Conservation (phyloP, 2,888 invertebrate genomes). For the Pyrrhia umbra region DNA sequence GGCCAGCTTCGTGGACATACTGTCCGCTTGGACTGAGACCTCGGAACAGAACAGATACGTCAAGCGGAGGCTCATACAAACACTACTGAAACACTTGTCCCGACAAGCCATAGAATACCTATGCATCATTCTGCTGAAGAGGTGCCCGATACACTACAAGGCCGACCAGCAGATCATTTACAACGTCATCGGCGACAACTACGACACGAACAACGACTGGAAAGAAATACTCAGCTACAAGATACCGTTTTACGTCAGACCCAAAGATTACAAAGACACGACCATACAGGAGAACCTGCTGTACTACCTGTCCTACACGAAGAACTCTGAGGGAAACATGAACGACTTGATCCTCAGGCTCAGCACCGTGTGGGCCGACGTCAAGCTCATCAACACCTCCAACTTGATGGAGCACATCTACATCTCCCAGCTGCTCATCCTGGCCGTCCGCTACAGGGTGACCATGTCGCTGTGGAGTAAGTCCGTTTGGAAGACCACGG, state of each 20-base stretch:
- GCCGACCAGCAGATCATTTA: constrained; percentile 80
- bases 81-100: constrained; percentile 89
- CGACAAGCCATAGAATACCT: constrained; percentile 90
- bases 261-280: constrained; percentile 90
- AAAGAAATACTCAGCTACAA: constrained; percentile 89
- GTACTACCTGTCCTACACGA: constrained; percentile 89
- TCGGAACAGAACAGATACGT: constrained; percentile 75
- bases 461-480: constrained; percentile 72
- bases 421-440: constrained; percentile 92
- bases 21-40: constrained; percentile 87
- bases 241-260: constrained; percentile 80
- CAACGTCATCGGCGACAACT: constrained; percentile 87
- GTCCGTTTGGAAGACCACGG: constrained; percentile 71
- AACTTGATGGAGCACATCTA: constrained; percentile 93
- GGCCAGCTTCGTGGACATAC: constrained; percentile 86
- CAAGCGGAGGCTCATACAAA: constrained; percentile 84
- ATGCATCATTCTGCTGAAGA: constrained; percentile 89
- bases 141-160: constrained; percentile 83
- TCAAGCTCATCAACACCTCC: constrained; percentile 90
- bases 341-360: constrained; percentile 88
- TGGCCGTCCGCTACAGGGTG: constrained; percentile 88
- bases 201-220: constrained; percentile 91
- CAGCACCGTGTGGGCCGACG: constrained; percentile 92
- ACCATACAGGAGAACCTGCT: constrained; percentile 91
- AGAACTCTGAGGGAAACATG: constrained; percentile 71